Evolutionary conservation across 2,797 vertebrate genomes (phyloP), one percentile per base, ranked within the genome.

Genomic region (Poeciliopsis paucimaculata): DNA sequence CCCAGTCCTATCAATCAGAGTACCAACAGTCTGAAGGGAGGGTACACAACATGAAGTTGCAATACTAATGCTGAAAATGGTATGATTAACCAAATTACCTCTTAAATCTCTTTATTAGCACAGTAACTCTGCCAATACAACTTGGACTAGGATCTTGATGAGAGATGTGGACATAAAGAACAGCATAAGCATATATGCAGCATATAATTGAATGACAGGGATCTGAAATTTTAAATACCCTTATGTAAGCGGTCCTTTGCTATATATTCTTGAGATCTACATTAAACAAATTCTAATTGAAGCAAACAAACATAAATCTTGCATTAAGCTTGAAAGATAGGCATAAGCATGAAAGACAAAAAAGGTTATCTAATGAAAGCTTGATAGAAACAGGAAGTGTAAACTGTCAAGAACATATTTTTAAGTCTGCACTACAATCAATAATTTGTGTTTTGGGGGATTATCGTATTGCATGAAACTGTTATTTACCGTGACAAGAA

Each of bases 311-410:
- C n/a, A 57, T 6, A 11, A 57, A 36, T 16, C 11, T 68, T 75
- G 47, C 66, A 34, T 77, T 77, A 34, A 34, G 18, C 47, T 77
- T 26, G 72, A 57, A 28, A 43, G 36, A 45, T 31, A 75, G 5
- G 66, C 43, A 53, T 7, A 46, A 55, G 1, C 1, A 18, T 64
- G 43, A 75, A 10, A 31, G 36, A 76, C 34, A 34, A 77, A 26
- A 15, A 45, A 46, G 41, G 31, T 9, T 12, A 26, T 41, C 41
- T 70, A 7, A 77, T 31, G 11, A 43, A 36, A 53, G 26, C 13
- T 41, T 26, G 46, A 66, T 34, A 15, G 43, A 66, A 76, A 76
- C 43, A 47, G 16, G 47, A 41, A 28, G 64, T 23, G 15, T 3
- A 73, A 75, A 76, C 0, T 36, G 31, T 51, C 39, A 20, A 74